Evolutionary conservation across 2,113 vertebrate species (phyloP).

Genomic region (Zosterops pallidus): DNA sequence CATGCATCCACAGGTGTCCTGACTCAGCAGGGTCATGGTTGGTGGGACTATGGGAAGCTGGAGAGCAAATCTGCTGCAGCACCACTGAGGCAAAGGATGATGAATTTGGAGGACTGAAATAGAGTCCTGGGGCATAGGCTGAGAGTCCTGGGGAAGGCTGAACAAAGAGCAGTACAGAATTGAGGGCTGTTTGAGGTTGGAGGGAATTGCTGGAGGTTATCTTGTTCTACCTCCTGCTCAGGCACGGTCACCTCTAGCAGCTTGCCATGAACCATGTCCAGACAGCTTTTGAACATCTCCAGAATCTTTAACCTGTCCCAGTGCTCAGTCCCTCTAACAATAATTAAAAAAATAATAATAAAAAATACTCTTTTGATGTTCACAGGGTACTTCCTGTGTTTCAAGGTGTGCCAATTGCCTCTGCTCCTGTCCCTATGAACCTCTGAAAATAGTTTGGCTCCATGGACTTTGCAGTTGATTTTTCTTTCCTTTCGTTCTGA

Average conservation of each 20-base stretch:
- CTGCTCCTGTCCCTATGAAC: neutral
- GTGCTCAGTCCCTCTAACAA: neutral
- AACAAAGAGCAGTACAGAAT: neutral
- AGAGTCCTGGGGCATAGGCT: neutral
- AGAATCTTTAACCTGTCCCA: neutral
- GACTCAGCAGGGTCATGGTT: accelerated
- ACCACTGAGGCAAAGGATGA: neutral
- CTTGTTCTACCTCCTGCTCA: neutral
- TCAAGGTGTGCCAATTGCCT: neutral
- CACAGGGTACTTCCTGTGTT: neutral
- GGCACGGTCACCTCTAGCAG: neutral
- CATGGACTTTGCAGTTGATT: neutral
- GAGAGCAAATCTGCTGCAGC: accelerated
- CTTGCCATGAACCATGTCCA: neutral
- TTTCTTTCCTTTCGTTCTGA: neutral
- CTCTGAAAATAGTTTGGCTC: neutral
- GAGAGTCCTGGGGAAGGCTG: neutral
- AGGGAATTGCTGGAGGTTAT: neutral
- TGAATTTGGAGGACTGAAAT: neutral
- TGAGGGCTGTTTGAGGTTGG: neutral
- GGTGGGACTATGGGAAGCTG: neutral
- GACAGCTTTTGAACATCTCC: neutral
- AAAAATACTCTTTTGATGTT: neutral
- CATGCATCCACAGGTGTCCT: accelerated
- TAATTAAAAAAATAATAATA: neutral